Percentiles rank a stretch among this genome's conserved stretches.
These are phyloP conservation scores for Pseudois nayaur DNA, from an alignment of 2,113 vertebrate species.

Conservation along the genomic window DNA sequence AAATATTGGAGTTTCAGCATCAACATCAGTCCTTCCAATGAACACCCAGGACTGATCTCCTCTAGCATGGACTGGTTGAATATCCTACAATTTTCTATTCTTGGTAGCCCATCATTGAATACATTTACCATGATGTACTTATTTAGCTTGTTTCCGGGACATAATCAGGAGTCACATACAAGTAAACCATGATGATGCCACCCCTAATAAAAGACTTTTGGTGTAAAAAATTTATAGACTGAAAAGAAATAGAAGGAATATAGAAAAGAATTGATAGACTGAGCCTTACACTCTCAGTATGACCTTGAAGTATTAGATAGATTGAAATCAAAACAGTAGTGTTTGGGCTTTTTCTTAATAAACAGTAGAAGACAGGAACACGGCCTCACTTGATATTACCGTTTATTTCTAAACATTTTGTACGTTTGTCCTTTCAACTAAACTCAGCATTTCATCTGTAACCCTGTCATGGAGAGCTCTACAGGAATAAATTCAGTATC, in stretches of 20 bases:
- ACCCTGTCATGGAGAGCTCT: fast-evolving
- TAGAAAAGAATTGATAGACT: not conserved
- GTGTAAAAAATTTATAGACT: not conserved
- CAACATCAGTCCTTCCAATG: too few species aligned
- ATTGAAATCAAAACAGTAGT: not conserved
- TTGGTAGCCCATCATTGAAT: not conserved
- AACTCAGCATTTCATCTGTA: not conserved
- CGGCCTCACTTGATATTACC: not conserved
- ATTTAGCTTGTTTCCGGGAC: not conserved
- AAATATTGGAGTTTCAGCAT: too few species aligned
- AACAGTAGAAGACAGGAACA: not conserved
- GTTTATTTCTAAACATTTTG: not conserved
- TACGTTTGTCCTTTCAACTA: not conserved
- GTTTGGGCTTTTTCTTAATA: not conserved
- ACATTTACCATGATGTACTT: not conserved
- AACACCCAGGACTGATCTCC: too few species aligned
- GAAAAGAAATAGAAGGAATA: not conserved
- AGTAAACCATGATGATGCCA: not conserved
- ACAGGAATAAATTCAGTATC: not conserved
- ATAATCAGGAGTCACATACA: not conserved
- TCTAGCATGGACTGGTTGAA: not conserved
- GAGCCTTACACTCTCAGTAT: not conserved
- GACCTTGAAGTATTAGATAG: not conserved
- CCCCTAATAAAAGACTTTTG: not conserved
- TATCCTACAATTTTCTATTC: not conserved